A percentile compares a stretch with the other conserved stretches of the same genome.
These are phyloP conservation scores for Trochalopteron elliotii DNA, from an alignment of 2,113 vertebrate genomes.

Conservation along the genomic window DNA sequence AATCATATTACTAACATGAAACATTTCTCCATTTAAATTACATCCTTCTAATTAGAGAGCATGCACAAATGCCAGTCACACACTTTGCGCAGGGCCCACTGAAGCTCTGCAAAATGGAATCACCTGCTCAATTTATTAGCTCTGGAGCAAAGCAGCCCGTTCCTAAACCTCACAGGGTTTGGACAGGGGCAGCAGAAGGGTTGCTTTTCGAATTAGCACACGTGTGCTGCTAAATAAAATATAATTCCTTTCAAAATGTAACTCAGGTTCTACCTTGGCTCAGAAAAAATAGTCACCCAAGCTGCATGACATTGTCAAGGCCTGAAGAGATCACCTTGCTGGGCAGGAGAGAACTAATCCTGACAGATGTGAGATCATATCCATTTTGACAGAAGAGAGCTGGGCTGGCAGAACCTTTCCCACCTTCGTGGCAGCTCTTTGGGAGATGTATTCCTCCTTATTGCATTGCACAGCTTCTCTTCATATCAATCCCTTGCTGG, in stretches of 20 bases:
- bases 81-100: neutral
- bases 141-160: neutral
- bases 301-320: slow-evolving; percentile 53
- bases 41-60: slow-evolving; percentile 43
- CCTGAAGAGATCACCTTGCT: slow-evolving; percentile 53
- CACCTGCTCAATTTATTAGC: slow-evolving; percentile 34
- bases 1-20: slow-evolving; percentile 58
- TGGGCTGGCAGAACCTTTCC: slow-evolving; percentile 43
- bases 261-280: slow-evolving; percentile 22
- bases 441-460: slow-evolving; percentile 54
- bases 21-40: slow-evolving; percentile 29
- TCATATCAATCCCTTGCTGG: slow-evolving; percentile 43
- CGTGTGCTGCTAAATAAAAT: slow-evolving; percentile 41
- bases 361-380: slow-evolving; percentile 64
- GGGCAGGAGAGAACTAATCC: slow-evolving; percentile 59
- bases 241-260: slow-evolving; percentile 50
- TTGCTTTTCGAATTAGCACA: slow-evolving; percentile 32
- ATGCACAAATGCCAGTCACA: slow-evolving; percentile 51
- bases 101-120: slow-evolving; percentile 14
- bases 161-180: slow-evolving; percentile 13
- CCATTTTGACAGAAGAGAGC: slow-evolving; percentile 55
- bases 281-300: slow-evolving; percentile 24
- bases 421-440: slow-evolving; percentile 41
- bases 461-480: slow-evolving; percentile 56
- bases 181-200: neutral